A percentile compares a stretch with the other conserved stretches of the same genome.
Conservation (phyloP, 2,888 invertebrate species). For the Lottia gigantea region DNA sequence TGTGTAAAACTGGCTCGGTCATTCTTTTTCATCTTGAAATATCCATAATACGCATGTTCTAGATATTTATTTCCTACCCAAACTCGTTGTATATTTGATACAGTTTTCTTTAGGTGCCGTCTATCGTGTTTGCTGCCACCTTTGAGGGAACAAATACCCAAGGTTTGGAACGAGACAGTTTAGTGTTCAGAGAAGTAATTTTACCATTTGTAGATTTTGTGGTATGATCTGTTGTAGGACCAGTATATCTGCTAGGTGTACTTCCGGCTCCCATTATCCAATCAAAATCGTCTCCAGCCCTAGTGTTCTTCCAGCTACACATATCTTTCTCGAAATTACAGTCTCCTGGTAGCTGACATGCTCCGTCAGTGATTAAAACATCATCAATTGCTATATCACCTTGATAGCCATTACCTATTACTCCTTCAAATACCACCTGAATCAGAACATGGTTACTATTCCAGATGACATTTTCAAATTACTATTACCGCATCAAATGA, state of each 20-base stretch:
- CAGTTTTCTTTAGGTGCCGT: too few relatives aligned
- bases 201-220: constrained; percentile 47
- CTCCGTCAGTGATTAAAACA: constrained; percentile 48
- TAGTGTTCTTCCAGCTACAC: constrained; percentile 49
- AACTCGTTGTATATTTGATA: too few relatives aligned
- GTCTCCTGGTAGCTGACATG: constrained; percentile 44
- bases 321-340: constrained; percentile 54
- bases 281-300: constrained; percentile 45
- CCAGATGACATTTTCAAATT: too few relatives aligned
- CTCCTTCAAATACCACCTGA: constrained; percentile 57
- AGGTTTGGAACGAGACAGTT: too few relatives aligned
- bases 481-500: too few relatives aligned
- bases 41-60: too few relatives aligned
- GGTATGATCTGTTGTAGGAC: constrained; percentile 59
- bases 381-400: constrained; percentile 62
- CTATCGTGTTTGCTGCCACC: too few relatives aligned
- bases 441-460: too few relatives aligned
- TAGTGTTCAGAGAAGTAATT: not conserved
- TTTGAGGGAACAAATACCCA: too few relatives aligned
- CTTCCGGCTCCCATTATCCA: constrained; percentile 55
- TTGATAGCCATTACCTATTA: constrained; percentile 39
- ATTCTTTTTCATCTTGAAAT: not conserved
- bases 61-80: too few relatives aligned
- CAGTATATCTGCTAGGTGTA: constrained; percentile 45
- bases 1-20: not conserved